Conservation (phyloP, 2,888 invertebrate genomes). For the Tolmerus cingulatus region DNA sequence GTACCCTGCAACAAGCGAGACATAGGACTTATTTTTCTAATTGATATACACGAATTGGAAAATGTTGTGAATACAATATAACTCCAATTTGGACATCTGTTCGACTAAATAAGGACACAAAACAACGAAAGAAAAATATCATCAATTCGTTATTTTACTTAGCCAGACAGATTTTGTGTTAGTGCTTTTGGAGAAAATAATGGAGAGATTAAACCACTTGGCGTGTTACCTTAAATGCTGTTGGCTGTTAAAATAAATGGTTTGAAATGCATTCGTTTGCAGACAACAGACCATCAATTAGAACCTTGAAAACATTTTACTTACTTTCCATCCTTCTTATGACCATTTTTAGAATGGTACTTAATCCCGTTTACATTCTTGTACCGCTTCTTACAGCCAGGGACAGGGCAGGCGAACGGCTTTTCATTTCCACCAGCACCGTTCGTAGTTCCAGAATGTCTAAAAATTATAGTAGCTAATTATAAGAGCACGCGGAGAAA, state of each 20-base stretch:
- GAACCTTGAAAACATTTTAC: conserved; percentile 56
- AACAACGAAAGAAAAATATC: too few relatives aligned
- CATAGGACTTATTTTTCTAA: not conserved
- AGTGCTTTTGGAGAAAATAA: too few relatives aligned
- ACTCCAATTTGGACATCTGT: not conserved
- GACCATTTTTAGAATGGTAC: conserved; percentile 87
- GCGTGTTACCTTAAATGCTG: too few relatives aligned
- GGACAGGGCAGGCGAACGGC: conserved; percentile 85
- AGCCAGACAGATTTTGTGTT: too few relatives aligned
- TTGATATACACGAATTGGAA: not conserved
- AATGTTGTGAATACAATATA: not conserved
- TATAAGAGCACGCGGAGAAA: not conserved
- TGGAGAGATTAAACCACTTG: too few relatives aligned
- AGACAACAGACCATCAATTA: not conserved
- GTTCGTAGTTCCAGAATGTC: conserved; percentile 65
- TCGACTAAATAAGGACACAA: too few relatives aligned
- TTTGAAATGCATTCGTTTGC: not conserved
- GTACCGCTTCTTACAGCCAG: conserved; percentile 86
- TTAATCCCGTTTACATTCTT: conserved; percentile 90
- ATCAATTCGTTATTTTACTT: too few relatives aligned
- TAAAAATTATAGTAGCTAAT: conserved; percentile 50
- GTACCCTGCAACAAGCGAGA: conserved; percentile 68
- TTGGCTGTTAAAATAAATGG: not conserved
- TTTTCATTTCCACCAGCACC: conserved; percentile 70
- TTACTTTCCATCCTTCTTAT: conserved; percentile 84